Evolutionary conservation across 2,888 invertebrate genomes (phyloP), one percentile per base, ranked within the genome.

Genomic region (Hartigia nigra): DNA sequence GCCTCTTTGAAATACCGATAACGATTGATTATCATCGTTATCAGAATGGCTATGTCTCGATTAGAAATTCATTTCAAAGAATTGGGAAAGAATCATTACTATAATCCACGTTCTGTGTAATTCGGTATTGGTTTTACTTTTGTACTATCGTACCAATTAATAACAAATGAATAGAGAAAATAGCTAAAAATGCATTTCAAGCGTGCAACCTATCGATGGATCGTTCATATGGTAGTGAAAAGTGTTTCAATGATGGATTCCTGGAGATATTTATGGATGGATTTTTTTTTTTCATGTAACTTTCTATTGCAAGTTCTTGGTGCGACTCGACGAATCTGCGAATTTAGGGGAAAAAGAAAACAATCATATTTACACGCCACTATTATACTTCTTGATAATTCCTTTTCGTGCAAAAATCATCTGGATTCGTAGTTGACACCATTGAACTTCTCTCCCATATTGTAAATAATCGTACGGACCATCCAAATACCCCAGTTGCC

Each of bases 401-500:
- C 55, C 9, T 55, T 55, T 55, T 14, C 55, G 55, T 23, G 55
- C n/a, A 55, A 55, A 55, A 55, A 55, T 55, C 9, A 55, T 9
- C 14, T 23, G 23, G 55, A 55, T 55, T 55, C 23, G 23, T 55
- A 23, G 39, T 55, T 23, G 39, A 55, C 23, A 55, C 39, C 39
- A 55, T 55, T 14, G 23, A 55, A 55, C 39, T 55, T 1, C 23
- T 55, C 23, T 55, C 55, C 23, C 55, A 55, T 55, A 3, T 83
- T 87, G 86, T 87, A 87, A 84, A 87, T 86, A 87, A 84, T 81
- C 77, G 83, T 78, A 84, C 83, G 87, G 86, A 86, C 85, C 87
- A 88, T 87, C 84, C 83, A 82, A 86, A 83, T 83, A 82, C 84
- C 84, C 86, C 85, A 87, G 86, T 87, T 87, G 87, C 88, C 88